Conservation (phyloP, 2,113 vertebrate species). For the Dryoscopus gambensis region DNA sequence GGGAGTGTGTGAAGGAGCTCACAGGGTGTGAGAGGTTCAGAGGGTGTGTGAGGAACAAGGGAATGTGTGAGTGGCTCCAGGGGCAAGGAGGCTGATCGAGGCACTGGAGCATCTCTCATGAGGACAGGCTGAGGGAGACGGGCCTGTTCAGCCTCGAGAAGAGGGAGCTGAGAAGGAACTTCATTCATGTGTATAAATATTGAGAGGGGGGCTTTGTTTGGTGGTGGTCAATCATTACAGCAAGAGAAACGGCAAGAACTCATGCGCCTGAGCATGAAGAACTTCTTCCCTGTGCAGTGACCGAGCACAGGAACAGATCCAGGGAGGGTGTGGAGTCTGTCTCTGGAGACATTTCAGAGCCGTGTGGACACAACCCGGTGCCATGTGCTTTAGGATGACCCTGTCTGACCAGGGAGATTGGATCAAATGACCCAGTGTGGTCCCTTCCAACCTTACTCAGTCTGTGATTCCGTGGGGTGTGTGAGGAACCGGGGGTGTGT, state of each 20-base stretch:
- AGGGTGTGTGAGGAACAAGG: neutral
- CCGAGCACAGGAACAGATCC: neutral
- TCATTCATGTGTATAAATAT: neutral
- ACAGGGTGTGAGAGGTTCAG: neutral
- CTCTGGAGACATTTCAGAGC: neutral
- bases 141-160: neutral
- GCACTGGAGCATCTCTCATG: neutral
- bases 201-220: fast-evolving
- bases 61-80: neutral
- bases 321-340: neutral
- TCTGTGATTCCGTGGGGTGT: neutral
- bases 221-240: neutral
- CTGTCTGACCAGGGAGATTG: neutral
- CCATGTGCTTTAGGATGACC: neutral
- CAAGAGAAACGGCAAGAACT: neutral
- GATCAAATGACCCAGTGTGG: neutral
- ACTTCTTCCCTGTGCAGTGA: neutral
- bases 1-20: neutral
- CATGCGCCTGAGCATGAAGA: neutral
- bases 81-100: neutral
- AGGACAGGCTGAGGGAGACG: neutral
- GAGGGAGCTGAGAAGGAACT: neutral
- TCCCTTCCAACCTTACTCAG: neutral
- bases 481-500: no score
- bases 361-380: neutral